Conservation (phyloP, 2,113 vertebrate genomes). For the Hydrolagus affinis region DNA sequence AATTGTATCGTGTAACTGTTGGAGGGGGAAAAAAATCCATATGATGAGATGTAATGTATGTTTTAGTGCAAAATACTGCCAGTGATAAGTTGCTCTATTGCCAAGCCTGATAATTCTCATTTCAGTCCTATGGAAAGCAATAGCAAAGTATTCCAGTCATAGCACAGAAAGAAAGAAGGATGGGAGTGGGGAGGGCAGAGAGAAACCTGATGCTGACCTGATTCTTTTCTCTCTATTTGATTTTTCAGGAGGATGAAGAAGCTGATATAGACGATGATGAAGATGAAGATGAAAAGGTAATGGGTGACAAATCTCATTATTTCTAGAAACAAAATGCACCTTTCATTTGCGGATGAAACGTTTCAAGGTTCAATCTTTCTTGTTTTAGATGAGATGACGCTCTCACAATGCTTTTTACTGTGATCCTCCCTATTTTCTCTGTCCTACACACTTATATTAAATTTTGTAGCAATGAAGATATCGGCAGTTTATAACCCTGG, state of each 20-base stretch:
- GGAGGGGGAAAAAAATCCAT: too few species aligned
- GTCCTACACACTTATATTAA: neutral
- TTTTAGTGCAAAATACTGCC: too few species aligned
- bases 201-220: neutral
- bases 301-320: neutral
- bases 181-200: too few species aligned
- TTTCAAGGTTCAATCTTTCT: neutral
- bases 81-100: too few species aligned
- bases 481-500: neutral
- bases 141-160: too few species aligned
- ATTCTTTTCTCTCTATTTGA: neutral
- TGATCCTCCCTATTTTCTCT: neutral
- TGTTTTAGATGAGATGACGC: neutral
- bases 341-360: neutral
- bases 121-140: too few species aligned
- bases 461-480: neutral
- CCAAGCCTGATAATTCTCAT: too few species aligned
- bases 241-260: slow-evolving; percentile 1
- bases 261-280: slow-evolving; percentile 6
- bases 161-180: too few species aligned
- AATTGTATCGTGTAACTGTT: too few species aligned
- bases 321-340: neutral
- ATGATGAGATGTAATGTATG: too few species aligned
- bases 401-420: neutral
- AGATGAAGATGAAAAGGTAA: slow-evolving; percentile 25